These are phyloP conservation scores for Gymnoscelis rufifasciata DNA, from an alignment of 2,888 invertebrate genomes.

Conservation along the genomic window DNA sequence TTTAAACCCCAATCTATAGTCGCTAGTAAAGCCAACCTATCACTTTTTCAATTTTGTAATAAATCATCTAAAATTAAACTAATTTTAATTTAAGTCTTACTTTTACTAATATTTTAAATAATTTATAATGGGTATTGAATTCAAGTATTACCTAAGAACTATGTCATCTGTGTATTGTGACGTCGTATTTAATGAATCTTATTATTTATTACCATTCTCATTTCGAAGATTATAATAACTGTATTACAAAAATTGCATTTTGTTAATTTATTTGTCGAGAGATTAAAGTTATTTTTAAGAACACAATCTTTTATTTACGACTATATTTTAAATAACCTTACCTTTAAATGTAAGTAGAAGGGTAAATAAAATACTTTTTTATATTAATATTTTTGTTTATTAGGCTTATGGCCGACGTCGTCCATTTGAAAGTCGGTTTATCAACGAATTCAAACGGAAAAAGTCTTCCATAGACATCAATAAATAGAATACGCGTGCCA, in stretches of 20 bases:
- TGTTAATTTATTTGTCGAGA: slow-evolving; percentile 76
- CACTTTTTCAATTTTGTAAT: slow-evolving; percentile 34
- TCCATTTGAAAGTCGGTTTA: slow-evolving; percentile 59
- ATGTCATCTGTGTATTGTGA: slow-evolving; percentile 53
- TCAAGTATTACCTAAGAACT: slow-evolving; percentile 49
- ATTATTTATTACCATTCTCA: slow-evolving; percentile 66
- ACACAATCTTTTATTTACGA: slow-evolving; percentile 29
- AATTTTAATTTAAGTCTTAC: slow-evolving; percentile 53
- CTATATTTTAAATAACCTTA: no score
- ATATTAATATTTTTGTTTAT: slow-evolving; percentile 40
- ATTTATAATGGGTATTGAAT: slow-evolving; percentile 43
- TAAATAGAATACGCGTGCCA: slow-evolving; percentile 60
- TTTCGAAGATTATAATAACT: slow-evolving; percentile 51
- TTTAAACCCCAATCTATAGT: slow-evolving; percentile 53
- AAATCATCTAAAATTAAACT: slow-evolving; percentile 16
- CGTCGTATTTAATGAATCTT: slow-evolving; percentile 52
- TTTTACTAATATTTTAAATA: slow-evolving; percentile 47
- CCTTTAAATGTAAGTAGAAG: neutral
- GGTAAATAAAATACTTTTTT: neutral
- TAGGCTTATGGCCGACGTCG: slow-evolving; percentile 65
- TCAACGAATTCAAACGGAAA: slow-evolving; percentile 70
- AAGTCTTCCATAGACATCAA: slow-evolving; percentile 68
- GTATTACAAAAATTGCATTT: slow-evolving; percentile 59
- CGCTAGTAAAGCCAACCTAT: slow-evolving; percentile 28
- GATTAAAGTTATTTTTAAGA: slow-evolving; percentile 75